Evolutionary conservation across 2,888 invertebrate species (phyloP).

Genomic region (Drosophila rubida): DNA sequence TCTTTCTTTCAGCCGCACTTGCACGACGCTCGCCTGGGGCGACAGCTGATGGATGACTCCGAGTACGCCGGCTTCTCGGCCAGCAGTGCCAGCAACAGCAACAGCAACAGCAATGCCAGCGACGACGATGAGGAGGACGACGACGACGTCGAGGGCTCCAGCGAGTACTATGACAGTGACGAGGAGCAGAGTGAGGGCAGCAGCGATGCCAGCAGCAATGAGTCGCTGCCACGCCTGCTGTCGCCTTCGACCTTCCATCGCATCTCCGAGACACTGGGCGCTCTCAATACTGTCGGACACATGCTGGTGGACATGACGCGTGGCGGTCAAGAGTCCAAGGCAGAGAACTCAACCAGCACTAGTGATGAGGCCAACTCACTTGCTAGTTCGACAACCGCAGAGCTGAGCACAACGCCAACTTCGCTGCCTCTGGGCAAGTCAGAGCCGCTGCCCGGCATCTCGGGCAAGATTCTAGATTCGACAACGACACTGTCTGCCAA

Average conservation of each 20-base stretch:
- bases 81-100: slow-evolving; percentile 44
- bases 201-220: slow-evolving; percentile 74
- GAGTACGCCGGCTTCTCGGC: slow-evolving; percentile 42
- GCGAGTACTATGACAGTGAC: slow-evolving; percentile 81
- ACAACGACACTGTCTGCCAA: slow-evolving; percentile 61
- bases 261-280: slow-evolving; percentile 90
- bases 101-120: slow-evolving; percentile 42
- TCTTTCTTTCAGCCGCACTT: slow-evolving; percentile 84
- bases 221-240: slow-evolving; percentile 86
- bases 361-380: slow-evolving; percentile 23
- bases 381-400: slow-evolving; percentile 20
- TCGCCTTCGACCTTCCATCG: slow-evolving; percentile 88
- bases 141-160: slow-evolving; percentile 63
- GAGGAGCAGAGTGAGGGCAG: slow-evolving; percentile 58
- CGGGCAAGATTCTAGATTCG: slow-evolving; percentile 66
- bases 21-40: slow-evolving; percentile 64
- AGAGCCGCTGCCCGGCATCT: slow-evolving; percentile 45
- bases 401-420: slow-evolving; percentile 12
- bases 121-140: slow-evolving; percentile 61
- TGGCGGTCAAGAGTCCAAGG: slow-evolving; percentile 80
- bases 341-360: slow-evolving; percentile 32
- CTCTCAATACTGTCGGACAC: slow-evolving; percentile 93
- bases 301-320: slow-evolving; percentile 93
- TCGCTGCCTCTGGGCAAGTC: slow-evolving; percentile 21
- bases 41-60: slow-evolving; percentile 42